Conservation (phyloP, 1,140 invertebrate species). For the Caligus rogercresseyi region DNA sequence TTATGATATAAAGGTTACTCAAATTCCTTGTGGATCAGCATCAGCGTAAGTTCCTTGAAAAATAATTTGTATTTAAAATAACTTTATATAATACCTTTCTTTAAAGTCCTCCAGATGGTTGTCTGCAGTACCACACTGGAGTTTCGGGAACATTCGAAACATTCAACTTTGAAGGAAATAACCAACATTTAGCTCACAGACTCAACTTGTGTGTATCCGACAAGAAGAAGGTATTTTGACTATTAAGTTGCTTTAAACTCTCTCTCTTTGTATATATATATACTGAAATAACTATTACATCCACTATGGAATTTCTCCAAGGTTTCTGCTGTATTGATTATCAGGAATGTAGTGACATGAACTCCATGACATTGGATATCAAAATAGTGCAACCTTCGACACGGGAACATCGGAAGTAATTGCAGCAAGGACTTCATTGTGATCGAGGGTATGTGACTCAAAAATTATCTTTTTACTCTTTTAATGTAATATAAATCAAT, state of each 20-base stretch:
- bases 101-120: background rate
- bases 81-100: too few species aligned
- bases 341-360: background rate
- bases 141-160: background rate
- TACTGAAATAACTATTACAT: too few species aligned
- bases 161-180: constrained; percentile 1
- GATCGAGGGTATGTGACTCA: background rate
- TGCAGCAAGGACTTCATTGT: background rate
- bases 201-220: background rate
- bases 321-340: background rate
- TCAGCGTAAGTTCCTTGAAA: background rate
- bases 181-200: background rate
- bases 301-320: too few species aligned
- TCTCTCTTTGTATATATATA: background rate
- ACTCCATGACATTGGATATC: background rate
- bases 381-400: background rate
- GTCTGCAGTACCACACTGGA: constrained; percentile 12
- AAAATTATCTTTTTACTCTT: background rate
- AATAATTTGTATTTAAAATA: background rate
- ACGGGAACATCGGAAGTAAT: background rate
- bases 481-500: background rate
- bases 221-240: background rate
- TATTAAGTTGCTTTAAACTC: background rate
- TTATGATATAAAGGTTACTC: constrained; percentile 4
- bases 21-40: constrained; percentile 11